A percentile compares a stretch with the other conserved stretches of the same genome.
These are phyloP conservation scores for Lindbergichthys nudifrons DNA, from an alignment of 2,797 vertebrate genomes.

Conservation along the genomic window DNA sequence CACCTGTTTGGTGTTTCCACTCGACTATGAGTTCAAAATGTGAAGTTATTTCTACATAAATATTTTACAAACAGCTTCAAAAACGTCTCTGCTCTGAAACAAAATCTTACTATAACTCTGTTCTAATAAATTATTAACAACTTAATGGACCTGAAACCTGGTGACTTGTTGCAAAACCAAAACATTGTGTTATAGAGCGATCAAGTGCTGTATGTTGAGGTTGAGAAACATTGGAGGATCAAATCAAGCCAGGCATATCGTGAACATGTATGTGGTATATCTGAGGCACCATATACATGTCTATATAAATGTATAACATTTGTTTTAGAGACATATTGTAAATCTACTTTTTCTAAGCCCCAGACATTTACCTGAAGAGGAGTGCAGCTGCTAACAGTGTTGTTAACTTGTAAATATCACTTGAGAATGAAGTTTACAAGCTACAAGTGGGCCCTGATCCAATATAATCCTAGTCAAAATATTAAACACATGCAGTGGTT, in stretches of 20 bases:
- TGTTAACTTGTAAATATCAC: background rate
- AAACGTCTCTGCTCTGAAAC: background rate
- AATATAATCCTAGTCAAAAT: background rate
- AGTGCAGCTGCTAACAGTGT: background rate
- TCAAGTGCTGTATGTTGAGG: conserved; percentile 4
- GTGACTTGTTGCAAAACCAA: background rate
- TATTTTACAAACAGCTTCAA: background rate
- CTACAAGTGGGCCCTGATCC: background rate
- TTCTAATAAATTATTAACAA: background rate
- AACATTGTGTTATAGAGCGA: conserved; percentile 18
- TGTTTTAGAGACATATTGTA: background rate
- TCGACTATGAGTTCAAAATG: background rate
- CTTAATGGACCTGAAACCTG: background rate
- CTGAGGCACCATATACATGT: conserved; percentile 4
- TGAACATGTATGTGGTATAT: conserved; percentile 7
- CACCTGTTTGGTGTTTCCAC: background rate
- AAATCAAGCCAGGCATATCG: conserved; percentile 20
- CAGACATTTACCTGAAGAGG: background rate
- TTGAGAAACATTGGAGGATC: background rate
- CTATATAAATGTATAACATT: conserved; percentile 6
- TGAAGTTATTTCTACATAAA: background rate
- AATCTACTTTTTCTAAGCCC: background rate
- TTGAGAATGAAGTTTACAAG: background rate
- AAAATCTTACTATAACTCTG: background rate
- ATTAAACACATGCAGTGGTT: background rate